phyloP scores from a whole-genome alignment of 2,888 invertebrate species.

The Dendrolimus houi region DNA sequence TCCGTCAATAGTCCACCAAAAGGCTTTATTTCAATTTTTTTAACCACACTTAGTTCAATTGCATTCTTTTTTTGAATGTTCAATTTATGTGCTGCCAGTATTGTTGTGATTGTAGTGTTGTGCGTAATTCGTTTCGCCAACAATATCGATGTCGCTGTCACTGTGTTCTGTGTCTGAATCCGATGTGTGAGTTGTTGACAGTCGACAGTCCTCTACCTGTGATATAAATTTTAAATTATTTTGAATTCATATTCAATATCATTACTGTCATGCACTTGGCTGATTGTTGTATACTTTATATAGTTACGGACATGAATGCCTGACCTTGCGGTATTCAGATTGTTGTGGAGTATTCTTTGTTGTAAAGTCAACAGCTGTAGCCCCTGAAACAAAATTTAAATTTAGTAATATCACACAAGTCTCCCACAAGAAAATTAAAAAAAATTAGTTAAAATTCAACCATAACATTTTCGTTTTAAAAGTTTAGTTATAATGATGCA shows the following conservation, averaged over 20 bases:
- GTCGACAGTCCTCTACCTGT: conserved; percentile 47
- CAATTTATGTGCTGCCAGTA: neutral
- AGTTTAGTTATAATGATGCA: no score
- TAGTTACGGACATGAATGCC: no score
- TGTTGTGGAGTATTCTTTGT: conserved; percentile 19
- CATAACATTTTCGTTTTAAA: no score
- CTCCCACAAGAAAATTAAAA: no score
- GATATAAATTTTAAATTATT: conserved; percentile 7
- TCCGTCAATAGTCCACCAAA: no score
- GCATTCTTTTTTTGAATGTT: no score
- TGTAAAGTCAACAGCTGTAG: conserved; percentile 25
- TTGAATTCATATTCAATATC: no score
- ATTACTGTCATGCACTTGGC: no score
- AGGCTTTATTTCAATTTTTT: no score
- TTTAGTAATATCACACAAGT: neutral
- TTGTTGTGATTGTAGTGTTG: conserved; percentile 46
- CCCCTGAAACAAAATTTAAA: conserved; percentile 18
- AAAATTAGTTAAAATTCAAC: no score
- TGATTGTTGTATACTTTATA: no score
- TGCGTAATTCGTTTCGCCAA: conserved; percentile 65
- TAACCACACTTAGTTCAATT: no score
- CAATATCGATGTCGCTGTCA: conserved; percentile 78
- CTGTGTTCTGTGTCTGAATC: conserved; percentile 77
- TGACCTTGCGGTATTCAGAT: conserved; percentile 20
- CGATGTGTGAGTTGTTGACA: conserved; percentile 50